Base-by-base conservation (phyloP, 1,140 invertebrate genomes). In the Phymorhynchus buccinoides region DNA sequence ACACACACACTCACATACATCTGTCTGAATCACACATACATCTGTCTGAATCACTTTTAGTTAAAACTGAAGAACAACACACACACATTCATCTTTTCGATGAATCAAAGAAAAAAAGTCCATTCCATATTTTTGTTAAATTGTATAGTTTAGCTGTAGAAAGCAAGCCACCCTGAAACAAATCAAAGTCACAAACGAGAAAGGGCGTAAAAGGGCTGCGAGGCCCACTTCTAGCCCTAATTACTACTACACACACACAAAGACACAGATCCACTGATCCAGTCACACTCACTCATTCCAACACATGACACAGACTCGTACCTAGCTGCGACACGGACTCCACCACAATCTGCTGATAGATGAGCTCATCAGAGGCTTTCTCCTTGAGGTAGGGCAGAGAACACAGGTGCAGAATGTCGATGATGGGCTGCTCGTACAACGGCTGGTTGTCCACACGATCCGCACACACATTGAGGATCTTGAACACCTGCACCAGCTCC, bases 261-360 rank as follows among this genome's bases (percentile, higher is more conserved):
- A 75, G 7, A 41, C 35, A 75, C 71, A 75, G 14, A 41, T 3
- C 18, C 71, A 75, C 68, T 18, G 2, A 12, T 14, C 35, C 37
- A 41, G 16, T 4, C 37, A 78, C 86, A 87, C 77, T 52, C 32
- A 83, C 62, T 16, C 62, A 66, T 30, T 4, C 7, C 16, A 12
- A 7, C 62, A 9, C n/a, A 73, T 9, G 7, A 48, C 32, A 39
- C 27, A 32, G 14, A 82, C 30, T 71, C 89, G 87, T 87, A 93
- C 93, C 93, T 44, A 94, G 88, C 83, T 94, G 93, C 68, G 92
- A 92, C 30, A 93, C 89, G 44, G 92, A 92, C 85, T 93, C 92
- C 27, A 91, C 87, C 27, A 92, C 91, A 85, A 93, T 92, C 83
- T 93, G 92, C 88, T 93, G 90, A 87, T 91, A 93, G 2, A 91